phyloP scores from a whole-genome alignment of 2,888 invertebrate species.

The Oligia strigilis region DNA sequence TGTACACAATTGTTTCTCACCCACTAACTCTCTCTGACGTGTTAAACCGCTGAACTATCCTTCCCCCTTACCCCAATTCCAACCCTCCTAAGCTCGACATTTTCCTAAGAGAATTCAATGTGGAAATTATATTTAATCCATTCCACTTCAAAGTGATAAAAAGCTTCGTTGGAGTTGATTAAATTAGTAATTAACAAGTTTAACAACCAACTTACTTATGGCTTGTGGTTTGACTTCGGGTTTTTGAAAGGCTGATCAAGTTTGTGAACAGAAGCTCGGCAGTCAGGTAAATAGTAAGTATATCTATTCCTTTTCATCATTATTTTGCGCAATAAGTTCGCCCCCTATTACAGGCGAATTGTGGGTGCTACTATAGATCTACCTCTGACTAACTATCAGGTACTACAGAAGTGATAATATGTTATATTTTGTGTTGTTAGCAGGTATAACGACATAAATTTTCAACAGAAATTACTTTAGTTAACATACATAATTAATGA shows the following conservation, averaged over 20 bases:
- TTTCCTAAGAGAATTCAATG: constrained; percentile 34
- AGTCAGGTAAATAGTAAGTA: neutral
- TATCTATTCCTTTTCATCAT: neutral
- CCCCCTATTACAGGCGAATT: neutral
- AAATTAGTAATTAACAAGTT: constrained; percentile 31
- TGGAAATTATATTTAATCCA: constrained; percentile 27
- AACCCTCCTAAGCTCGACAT: neutral
- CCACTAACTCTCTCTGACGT: constrained; percentile 23
- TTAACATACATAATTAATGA: neutral
- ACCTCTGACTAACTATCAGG: neutral
- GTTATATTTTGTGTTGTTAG: neutral
- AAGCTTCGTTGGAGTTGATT: constrained; percentile 26
- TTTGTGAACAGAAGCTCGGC: neutral
- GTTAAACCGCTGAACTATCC: constrained; percentile 14
- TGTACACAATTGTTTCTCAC: constrained; percentile 4
- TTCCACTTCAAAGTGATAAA: constrained; percentile 44
- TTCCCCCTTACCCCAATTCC: neutral
- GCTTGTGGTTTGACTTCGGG: neutral
- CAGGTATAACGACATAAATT: neutral
- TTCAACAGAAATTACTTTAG: neutral
- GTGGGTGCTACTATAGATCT: neutral
- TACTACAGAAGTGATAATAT: neutral
- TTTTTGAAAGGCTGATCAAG: neutral
- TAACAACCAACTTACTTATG: constrained; percentile 5
- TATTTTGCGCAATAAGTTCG: neutral